Conservation (phyloP, 2,113 vertebrate species). For the Epinephelus moara region DNA sequence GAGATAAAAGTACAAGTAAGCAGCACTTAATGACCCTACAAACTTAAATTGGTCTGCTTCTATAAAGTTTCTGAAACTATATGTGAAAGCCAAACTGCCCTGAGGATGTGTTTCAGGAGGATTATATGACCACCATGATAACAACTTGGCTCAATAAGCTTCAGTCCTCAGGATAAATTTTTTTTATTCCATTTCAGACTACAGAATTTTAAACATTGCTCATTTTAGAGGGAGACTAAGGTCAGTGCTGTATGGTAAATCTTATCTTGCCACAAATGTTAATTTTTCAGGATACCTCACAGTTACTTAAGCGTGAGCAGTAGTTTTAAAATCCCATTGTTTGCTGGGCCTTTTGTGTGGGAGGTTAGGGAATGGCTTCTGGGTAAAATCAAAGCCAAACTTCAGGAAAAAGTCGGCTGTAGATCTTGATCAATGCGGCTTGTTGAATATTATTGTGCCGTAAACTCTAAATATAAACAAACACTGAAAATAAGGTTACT, state of each 20-base stretch:
- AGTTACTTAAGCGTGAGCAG: slow-evolving; percentile 2
- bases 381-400: neutral
- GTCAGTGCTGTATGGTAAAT: neutral
- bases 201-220: slow-evolving; percentile 10
- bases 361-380: neutral
- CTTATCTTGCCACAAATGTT: neutral
- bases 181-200: neutral
- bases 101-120: slow-evolving; percentile 10
- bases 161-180: neutral
- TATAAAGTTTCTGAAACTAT: neutral
- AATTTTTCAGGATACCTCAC: neutral
- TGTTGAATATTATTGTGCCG: neutral
- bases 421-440: neutral
- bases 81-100: slow-evolving; percentile 6
- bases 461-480: slow-evolving; percentile 10
- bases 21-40: neutral
- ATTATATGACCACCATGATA: neutral
- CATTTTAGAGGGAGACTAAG: slow-evolving; percentile 8
- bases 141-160: neutral
- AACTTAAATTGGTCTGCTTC: neutral
- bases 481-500: neutral
- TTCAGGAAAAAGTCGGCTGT: neutral
- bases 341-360: neutral
- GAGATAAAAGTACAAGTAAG: neutral
- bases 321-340: neutral